These are phyloP conservation scores for Epistrophe eligans DNA, from an alignment of 2,888 invertebrate genomes.

Conservation along the genomic window DNA sequence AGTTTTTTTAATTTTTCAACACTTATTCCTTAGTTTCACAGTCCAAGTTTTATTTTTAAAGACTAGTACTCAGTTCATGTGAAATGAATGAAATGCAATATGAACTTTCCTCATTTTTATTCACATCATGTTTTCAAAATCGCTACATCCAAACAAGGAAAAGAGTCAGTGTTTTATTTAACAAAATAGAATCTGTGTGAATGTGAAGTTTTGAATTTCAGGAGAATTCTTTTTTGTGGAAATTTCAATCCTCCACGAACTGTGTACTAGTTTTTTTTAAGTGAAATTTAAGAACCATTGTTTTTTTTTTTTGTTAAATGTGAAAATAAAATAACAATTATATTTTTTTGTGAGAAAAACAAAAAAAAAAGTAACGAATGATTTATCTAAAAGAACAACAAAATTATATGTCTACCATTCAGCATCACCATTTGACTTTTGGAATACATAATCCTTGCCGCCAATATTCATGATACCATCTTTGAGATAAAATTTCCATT, in stretches of 20 bases:
- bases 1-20: background rate
- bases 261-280: background rate
- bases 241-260: background rate
- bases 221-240: background rate
- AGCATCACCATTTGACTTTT: constrained; percentile 99
- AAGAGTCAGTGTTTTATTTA: background rate
- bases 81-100: background rate
- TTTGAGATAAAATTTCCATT: constrained; percentile 99
- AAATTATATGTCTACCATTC: constrained; percentile 91
- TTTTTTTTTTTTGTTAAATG: constrained; percentile 3
- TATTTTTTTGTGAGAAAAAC: constrained; percentile 23
- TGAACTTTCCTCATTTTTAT: background rate
- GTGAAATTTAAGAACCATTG: background rate
- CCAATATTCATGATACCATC: constrained; percentile 99
- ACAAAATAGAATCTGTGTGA: background rate
- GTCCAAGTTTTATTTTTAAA: background rate
- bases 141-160: background rate
- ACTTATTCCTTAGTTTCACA: background rate
- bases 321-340: constrained; percentile 27
- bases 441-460: constrained; percentile 99
- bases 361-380: constrained; percentile 26
- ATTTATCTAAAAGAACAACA: constrained; percentile 40
- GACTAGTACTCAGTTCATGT: background rate
- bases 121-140: background rate
- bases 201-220: background rate